These are phyloP conservation scores for Falco peregrinus DNA, from an alignment of 2,797 vertebrate genomes.

Conservation along the genomic window DNA sequence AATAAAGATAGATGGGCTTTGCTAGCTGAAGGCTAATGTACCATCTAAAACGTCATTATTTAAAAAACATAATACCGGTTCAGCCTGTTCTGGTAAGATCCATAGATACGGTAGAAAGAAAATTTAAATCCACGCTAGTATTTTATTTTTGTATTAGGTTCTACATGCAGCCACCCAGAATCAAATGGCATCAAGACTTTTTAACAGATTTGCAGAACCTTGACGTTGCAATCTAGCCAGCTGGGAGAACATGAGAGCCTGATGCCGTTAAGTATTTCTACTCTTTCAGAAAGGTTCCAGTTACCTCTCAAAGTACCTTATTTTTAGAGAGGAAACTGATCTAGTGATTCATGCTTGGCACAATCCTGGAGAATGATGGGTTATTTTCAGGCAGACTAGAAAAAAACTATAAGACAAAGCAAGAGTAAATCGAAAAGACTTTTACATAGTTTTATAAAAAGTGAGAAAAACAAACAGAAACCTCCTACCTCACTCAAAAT, in stretches of 20 bases:
- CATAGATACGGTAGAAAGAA: background rate
- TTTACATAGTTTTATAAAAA: background rate
- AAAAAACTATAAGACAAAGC: background rate
- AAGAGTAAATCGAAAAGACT: background rate
- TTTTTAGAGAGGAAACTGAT: background rate
- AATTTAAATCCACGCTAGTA: background rate
- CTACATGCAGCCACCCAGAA: background rate
- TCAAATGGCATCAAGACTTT: background rate
- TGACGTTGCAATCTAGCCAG: background rate
- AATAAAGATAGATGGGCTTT: background rate
- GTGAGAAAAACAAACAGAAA: background rate
- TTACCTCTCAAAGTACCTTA: background rate
- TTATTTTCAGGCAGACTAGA: background rate
- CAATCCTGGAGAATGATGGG: background rate
- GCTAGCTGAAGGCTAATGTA: background rate
- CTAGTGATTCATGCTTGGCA: background rate
- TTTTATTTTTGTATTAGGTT: background rate
- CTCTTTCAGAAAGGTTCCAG: background rate
- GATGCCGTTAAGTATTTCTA: background rate
- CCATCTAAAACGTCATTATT: slow-evolving; percentile 16
- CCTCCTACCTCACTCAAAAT: background rate
- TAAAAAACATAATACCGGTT: background rate
- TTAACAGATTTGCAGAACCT: background rate
- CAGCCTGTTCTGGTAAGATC: background rate
- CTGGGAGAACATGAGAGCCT: background rate